Conservation (phyloP, 2,113 vertebrate species). For the Craseonycteris thonglongyai region DNA sequence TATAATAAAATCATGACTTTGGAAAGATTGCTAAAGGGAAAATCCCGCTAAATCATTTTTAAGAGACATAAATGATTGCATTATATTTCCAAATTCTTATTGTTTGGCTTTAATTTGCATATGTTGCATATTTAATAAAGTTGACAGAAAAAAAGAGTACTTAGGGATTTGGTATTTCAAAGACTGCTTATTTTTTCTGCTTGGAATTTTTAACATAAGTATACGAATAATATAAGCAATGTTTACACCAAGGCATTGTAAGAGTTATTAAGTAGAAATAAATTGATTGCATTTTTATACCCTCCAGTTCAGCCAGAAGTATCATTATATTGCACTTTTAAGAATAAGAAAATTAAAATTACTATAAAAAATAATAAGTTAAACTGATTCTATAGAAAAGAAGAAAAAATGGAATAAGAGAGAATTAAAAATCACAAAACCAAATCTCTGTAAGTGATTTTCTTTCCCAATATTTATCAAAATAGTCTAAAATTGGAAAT, state of each 20-base stretch:
- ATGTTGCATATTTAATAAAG: conserved; percentile 29
- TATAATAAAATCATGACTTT: neutral
- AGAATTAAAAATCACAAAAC: neutral
- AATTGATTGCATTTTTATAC: neutral
- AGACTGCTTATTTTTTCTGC: conserved; percentile 3
- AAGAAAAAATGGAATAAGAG: neutral
- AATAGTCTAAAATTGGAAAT: neutral
- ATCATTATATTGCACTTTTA: neutral
- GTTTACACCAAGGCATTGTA: neutral
- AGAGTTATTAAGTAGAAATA: conserved; percentile 3
- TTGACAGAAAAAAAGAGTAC: conserved; percentile 1
- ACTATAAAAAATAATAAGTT: too few species aligned
- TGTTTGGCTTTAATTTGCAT: conserved; percentile 42
- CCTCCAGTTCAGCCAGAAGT: neutral
- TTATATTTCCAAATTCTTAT: conserved; percentile 17
- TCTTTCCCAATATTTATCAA: neutral
- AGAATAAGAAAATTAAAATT: too few species aligned
- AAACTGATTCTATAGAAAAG: neutral
- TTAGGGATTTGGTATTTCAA: neutral
- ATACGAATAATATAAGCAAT: conserved; percentile 26
- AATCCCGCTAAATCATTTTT: neutral
- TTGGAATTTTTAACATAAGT: neutral
- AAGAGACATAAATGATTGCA: conserved; percentile 11
- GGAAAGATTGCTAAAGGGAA: neutral
- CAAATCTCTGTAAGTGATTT: neutral